These are phyloP conservation scores for Drosophila hamatofila DNA, from an alignment of 2,888 invertebrate species.

Conservation along the genomic window DNA sequence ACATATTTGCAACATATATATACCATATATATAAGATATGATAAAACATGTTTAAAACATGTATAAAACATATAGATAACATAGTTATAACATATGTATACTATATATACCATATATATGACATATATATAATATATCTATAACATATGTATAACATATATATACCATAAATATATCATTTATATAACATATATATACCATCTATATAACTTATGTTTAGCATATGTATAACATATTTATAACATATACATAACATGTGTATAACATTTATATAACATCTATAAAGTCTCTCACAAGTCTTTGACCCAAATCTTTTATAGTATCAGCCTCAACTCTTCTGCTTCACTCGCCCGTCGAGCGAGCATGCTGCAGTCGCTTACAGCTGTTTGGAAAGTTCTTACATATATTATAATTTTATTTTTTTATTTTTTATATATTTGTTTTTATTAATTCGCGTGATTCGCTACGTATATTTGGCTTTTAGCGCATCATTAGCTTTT, in stretches of 20 bases:
- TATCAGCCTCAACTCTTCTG: neutral
- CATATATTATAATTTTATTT: neutral
- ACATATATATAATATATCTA: neutral
- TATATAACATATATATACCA: neutral
- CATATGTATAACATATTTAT: neutral
- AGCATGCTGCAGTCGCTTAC: neutral
- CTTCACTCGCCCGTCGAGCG: neutral
- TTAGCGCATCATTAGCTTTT: conserved; percentile 42
- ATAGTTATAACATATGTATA: neutral
- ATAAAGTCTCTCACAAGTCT: neutral
- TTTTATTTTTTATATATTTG: neutral
- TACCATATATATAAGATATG: neutral
- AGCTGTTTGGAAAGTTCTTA: neutral
- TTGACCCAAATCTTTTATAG: neutral
- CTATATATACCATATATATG: too few species aligned
- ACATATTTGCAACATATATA: neutral
- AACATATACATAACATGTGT: neutral
- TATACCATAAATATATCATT: too few species aligned
- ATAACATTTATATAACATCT: neutral
- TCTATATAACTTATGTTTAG: too few species aligned
- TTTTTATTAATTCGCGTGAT: conserved; percentile 42
- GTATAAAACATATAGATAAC: neutral
- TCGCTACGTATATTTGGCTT: conserved; percentile 10
- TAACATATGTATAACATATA: neutral
- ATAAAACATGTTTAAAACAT: too few species aligned